phyloP scores from a whole-genome alignment of 2,113 vertebrate genomes.

The Hippolais icterina region DNA sequence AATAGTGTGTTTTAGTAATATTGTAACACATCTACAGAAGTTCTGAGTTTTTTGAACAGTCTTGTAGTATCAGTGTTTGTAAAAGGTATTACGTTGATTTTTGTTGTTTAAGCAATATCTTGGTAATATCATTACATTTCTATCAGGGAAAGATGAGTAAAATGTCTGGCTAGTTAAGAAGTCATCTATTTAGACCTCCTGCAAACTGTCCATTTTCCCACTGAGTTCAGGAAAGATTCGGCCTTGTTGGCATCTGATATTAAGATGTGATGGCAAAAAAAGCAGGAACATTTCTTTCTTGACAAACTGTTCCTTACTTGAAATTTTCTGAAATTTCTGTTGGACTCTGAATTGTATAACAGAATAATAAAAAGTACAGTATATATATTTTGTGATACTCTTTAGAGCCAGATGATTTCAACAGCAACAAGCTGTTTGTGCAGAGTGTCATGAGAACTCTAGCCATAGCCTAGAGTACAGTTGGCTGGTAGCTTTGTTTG shows the following conservation, averaged over 20 bases:
- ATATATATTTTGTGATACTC: background rate
- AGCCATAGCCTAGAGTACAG: background rate
- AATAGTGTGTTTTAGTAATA: background rate
- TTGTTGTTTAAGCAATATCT: background rate
- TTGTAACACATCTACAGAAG: background rate
- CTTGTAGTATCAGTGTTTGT: background rate
- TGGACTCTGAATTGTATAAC: background rate
- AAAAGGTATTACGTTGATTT: background rate
- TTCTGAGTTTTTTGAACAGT: background rate
- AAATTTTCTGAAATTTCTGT: background rate
- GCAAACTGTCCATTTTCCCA: background rate
- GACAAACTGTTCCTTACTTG: background rate
- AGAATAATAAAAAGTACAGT: background rate
- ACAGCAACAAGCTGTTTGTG: background rate
- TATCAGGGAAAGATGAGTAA: background rate
- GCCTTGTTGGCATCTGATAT: background rate
- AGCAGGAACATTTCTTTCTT: background rate
- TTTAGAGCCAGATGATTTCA: background rate
- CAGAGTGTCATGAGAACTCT: background rate
- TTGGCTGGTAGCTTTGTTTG: background rate
- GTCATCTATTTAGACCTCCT: background rate
- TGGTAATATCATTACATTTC: background rate
- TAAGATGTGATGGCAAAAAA: background rate
- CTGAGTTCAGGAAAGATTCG: background rate
- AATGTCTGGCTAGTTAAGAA: background rate